Percentiles rank a stretch among this genome's conserved stretches.
Evolutionary conservation across 2,888 invertebrate species (phyloP).

Genomic region (Mesorhabditis belari): DNA sequence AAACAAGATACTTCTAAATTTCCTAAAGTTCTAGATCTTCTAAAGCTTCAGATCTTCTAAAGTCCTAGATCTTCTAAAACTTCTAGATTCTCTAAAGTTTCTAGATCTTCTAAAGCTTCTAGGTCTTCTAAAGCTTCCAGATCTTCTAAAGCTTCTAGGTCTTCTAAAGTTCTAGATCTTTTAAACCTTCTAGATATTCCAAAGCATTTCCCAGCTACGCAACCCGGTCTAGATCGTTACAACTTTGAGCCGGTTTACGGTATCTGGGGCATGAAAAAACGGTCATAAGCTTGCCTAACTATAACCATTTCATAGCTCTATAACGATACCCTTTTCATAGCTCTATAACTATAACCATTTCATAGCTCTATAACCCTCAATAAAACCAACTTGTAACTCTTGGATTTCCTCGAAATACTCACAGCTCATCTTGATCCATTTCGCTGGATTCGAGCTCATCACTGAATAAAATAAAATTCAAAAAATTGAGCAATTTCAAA

Average conservation of each 20-base stretch:
- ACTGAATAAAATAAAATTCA: no score
- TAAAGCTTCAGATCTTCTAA: neutral
- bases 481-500: no score
- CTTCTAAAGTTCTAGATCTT: neutral
- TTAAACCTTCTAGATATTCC: neutral
- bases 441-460: neutral
- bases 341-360: no score
- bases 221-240: no score
- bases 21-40: neutral
- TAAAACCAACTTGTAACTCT: neutral
- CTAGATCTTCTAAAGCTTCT: neutral
- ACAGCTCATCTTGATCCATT: neutral
- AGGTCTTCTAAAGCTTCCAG: neutral
- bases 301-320: no score
- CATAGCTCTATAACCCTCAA: no score
- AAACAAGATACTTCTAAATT: no score
- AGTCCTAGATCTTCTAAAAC: neutral
- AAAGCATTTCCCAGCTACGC: neutral
- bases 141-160: neutral
- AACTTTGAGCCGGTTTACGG: no score
- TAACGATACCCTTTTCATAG: no score
- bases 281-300: no score
- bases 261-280: no score
- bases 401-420: neutral
- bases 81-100: neutral